Conservation (phyloP, 2,888 invertebrate genomes). For the Orthosia cruda region DNA sequence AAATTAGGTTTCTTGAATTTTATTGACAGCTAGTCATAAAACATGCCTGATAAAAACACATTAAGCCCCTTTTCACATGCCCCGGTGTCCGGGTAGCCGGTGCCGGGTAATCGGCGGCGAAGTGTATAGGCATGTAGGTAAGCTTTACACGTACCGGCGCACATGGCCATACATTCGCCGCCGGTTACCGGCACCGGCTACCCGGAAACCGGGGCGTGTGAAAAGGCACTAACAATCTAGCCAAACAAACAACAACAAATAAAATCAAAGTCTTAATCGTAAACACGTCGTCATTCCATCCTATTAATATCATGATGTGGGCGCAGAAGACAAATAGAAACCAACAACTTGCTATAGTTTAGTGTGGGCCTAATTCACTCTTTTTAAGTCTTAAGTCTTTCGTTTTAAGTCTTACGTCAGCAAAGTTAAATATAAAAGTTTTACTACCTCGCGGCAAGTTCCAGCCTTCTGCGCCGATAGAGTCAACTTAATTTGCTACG, state of each 20-base stretch:
- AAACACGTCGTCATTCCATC: slow-evolving; percentile 1
- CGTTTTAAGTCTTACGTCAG: too few species aligned
- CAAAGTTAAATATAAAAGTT: slow-evolving; percentile 74
- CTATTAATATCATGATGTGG: slow-evolving; percentile 31
- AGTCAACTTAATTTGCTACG: slow-evolving; percentile 52
- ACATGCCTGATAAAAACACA: slow-evolving; percentile 14
- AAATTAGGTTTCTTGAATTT: too few species aligned
- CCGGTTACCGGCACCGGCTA: too few species aligned
- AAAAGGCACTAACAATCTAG: too few species aligned
- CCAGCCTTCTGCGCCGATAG: slow-evolving; percentile 36
- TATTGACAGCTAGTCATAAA: slow-evolving; percentile 6
- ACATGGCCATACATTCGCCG: too few species aligned
- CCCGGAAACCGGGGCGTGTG: too few species aligned
- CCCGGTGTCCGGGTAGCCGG: too few species aligned
- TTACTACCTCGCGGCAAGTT: slow-evolving; percentile 54
- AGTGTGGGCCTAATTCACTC: slow-evolving; percentile 46
- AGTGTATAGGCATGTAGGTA: too few species aligned
- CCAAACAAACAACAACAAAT: slow-evolving; percentile 36
- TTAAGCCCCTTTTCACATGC: too few species aligned
- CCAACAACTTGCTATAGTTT: slow-evolving; percentile 34
- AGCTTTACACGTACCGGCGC: too few species aligned
- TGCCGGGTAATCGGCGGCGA: too few species aligned
- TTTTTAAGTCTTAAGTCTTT: too few species aligned
- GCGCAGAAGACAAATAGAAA: slow-evolving; percentile 35
- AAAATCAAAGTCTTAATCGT: slow-evolving; percentile 34